Evolutionary conservation across 2,888 invertebrate genomes (phyloP).

Genomic region (Nesidiocoris tenuis): DNA sequence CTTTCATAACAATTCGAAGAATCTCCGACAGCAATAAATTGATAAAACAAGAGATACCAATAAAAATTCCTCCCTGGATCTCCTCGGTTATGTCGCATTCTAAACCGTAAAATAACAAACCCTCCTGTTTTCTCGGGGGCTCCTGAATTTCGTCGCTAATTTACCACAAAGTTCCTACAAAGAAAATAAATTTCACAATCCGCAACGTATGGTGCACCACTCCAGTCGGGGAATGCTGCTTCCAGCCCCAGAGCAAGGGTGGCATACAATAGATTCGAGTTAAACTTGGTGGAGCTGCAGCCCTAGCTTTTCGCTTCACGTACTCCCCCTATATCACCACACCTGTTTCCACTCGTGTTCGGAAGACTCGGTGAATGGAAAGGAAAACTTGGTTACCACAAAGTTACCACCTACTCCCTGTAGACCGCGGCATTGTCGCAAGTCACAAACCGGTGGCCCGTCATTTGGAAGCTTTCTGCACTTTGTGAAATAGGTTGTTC

Average conservation of each 20-base stretch:
- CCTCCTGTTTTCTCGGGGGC: no score
- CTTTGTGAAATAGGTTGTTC: not conserved
- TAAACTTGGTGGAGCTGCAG: conserved; percentile 17
- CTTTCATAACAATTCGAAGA: no score
- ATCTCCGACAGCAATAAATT: no score
- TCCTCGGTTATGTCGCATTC: no score
- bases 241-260: not conserved
- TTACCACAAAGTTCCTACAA: no score
- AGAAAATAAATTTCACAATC: no score
- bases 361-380: not conserved
- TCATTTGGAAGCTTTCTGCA: conserved; percentile 11
- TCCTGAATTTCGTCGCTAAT: no score
- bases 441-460: conserved; percentile 17
- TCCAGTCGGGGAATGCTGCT: no score
- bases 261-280: conserved; percentile 10
- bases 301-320: conserved; percentile 8
- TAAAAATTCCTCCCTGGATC: no score
- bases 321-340: not conserved
- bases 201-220: no score
- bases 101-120: no score
- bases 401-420: not conserved
- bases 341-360: not conserved
- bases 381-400: conserved; percentile 30
- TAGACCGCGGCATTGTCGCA: conserved; percentile 15
- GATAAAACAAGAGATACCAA: no score